Evolutionary conservation across 1,140 invertebrate genomes (phyloP), one percentile per base, ranked within the genome.

Genomic region (Camponotus pennsylvanicus): DNA sequence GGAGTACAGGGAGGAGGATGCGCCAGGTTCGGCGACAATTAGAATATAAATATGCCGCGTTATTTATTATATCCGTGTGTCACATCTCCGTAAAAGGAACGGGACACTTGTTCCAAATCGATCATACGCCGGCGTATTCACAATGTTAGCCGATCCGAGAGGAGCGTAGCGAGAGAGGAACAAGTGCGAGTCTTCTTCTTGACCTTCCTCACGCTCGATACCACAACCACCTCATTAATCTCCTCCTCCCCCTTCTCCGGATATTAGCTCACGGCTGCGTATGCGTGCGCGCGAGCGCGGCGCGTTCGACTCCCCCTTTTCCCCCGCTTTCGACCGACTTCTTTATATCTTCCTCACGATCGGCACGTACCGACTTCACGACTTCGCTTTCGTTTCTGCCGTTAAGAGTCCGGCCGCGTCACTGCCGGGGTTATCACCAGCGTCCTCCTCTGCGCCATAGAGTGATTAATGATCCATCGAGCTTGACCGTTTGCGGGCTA

Each of bases 21-120:
- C 87, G 87, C 86, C 86, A 55, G 57, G 27, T 88, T 89, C 83
- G 89, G 91, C 92, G 93, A 94, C 92, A 93, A 93, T 93, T 89
- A 92, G 91, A 79, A 94, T 94, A 83, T 83, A 83, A 75, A 75
- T 75, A 83, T 73, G 73, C 59, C 67, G 79, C 37, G 67, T 83
- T 83, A 83, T 83, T 83, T 83, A 73, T 83, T 75, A 75, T 6
- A 52, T 40, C 79, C 49, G 57, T 75, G 40, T 83, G 61, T 73
- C 69, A 27, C 27, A 83, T 83, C 69, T 2, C 79, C 57, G 69
- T 83, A 83, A 83, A 83, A 83, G 79, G 79, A 75, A 40, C 79
- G 73, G 73, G 69, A 75, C 79, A 83, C 79, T 83, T 83, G 79
- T 83, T 83, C 69, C 79, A 83, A 57, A 83, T 83, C 79, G 79